Percentiles rank a stretch among this genome's conserved stretches.
Evolutionary conservation across 2,888 invertebrate genomes (phyloP).

Genomic region (Ectobius pallidus): DNA sequence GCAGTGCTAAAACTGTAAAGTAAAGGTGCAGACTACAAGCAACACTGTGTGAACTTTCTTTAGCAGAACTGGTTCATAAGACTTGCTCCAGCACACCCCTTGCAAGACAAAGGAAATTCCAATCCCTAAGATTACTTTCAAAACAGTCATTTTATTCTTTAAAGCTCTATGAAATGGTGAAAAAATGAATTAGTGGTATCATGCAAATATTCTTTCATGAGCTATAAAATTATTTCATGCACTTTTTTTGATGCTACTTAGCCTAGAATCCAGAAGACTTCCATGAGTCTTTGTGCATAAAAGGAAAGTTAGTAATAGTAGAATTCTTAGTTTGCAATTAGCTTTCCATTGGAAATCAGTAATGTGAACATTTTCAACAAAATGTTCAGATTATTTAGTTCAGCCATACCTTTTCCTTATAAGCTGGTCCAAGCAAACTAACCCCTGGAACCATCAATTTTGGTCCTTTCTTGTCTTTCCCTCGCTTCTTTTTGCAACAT

Average conservation of each 20-base stretch:
- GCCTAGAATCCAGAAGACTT: conserved; percentile 27
- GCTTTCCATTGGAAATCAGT: neutral
- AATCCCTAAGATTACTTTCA: no score
- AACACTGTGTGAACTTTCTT: neutral
- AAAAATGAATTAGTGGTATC: conserved; percentile 19
- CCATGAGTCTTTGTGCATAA: conserved; percentile 30
- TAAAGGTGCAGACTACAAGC: conserved; percentile 6
- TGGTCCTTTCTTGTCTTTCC: conserved; percentile 91
- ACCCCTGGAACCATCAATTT: conserved; percentile 69
- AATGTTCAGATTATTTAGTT: neutral
- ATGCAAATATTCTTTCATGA: conserved; percentile 17
- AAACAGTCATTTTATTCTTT: neutral
- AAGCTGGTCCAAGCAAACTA: conserved; percentile 92
- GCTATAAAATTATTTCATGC: conserved; percentile 30
- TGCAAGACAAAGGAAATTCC: neutral
- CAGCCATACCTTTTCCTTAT: conserved; percentile 91
- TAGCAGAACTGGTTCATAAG: neutral
- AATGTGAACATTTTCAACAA: neutral
- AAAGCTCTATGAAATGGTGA: conserved; percentile 20
- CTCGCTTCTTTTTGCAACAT: conserved; percentile 89
- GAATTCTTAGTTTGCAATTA: conserved; percentile 17
- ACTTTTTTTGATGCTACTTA: conserved; percentile 27
- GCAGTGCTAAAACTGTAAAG: neutral
- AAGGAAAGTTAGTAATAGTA: conserved; percentile 27
- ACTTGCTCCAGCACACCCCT: conserved; percentile 14